Percentiles rank a stretch among this genome's conserved stretches.
Conservation (phyloP, 1,140 invertebrate genomes). For the Tribolium castaneum region DNA sequence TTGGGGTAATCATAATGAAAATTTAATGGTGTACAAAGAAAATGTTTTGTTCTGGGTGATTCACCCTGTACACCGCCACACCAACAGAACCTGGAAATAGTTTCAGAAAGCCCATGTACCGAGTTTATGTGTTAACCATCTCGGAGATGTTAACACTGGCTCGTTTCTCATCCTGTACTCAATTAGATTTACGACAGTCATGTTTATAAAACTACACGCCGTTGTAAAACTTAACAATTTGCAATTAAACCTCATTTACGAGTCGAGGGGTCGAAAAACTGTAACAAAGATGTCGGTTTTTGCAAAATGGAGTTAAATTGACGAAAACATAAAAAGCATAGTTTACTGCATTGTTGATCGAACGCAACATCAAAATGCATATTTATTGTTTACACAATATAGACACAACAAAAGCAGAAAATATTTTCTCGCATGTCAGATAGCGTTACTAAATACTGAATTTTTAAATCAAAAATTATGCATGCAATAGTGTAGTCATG, state of each 20-base stretch:
- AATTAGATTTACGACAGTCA: constrained; percentile 13
- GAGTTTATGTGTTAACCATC: constrained; percentile 10
- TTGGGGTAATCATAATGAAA: no score
- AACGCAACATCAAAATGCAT: background rate
- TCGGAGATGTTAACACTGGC: constrained; percentile 1
- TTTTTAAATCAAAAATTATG: background rate
- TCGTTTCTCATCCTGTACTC: constrained; percentile 24
- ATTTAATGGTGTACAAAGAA: no score
- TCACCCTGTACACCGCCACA: background rate
- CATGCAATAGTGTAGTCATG: background rate
- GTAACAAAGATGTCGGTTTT: background rate
- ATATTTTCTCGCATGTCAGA: background rate
- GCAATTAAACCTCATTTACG: background rate
- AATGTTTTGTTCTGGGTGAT: no score
- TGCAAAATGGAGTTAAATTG: background rate
- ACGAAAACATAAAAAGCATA: background rate
- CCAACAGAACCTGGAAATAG: constrained; percentile 1
- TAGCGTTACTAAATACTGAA: background rate
- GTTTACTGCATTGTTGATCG: background rate
- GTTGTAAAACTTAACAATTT: constrained; percentile 18
- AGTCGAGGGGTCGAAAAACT: constrained; percentile 5
- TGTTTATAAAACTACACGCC: constrained; percentile 20
- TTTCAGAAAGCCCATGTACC: constrained; percentile 1
- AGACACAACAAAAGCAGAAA: background rate
- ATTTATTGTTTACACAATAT: constrained; percentile 4